Evolutionary conservation across 2,888 invertebrate genomes (phyloP).

Genomic region (Ceriagrion tenellum): DNA sequence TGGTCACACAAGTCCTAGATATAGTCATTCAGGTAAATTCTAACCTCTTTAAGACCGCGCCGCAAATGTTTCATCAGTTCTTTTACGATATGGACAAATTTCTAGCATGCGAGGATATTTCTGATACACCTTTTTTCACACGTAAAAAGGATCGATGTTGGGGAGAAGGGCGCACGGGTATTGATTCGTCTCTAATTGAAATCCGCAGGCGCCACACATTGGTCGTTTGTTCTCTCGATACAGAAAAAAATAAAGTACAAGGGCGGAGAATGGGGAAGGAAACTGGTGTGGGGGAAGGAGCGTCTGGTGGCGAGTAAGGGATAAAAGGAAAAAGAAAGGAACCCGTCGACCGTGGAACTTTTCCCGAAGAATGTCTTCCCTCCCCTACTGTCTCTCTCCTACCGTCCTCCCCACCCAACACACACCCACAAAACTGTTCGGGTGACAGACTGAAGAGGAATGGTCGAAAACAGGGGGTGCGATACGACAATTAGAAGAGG

Average conservation of each 20-base stretch:
- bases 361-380: neutral
- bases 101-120: too few relatives aligned
- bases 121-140: too few relatives aligned
- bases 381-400: neutral
- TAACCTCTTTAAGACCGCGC: too few relatives aligned
- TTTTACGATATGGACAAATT: too few relatives aligned
- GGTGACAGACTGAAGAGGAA: too few relatives aligned
- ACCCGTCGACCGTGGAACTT: neutral
- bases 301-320: neutral
- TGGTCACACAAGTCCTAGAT: too few relatives aligned
- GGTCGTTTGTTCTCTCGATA: neutral
- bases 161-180: neutral
- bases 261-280: neutral
- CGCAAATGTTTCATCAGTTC: too few relatives aligned
- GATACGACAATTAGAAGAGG: too few relatives aligned
- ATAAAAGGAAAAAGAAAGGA: neutral
- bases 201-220: neutral
- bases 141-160: too few relatives aligned
- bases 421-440: too few relatives aligned
- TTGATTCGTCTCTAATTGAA: constrained; percentile 1
- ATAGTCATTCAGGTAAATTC: too few relatives aligned
- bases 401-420: neutral
- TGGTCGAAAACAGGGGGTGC: too few relatives aligned
- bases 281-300: neutral
- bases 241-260: neutral